Base-by-base conservation (phyloP, 2,888 invertebrate species). In the Lepidocyrtoides sp. region DNA sequence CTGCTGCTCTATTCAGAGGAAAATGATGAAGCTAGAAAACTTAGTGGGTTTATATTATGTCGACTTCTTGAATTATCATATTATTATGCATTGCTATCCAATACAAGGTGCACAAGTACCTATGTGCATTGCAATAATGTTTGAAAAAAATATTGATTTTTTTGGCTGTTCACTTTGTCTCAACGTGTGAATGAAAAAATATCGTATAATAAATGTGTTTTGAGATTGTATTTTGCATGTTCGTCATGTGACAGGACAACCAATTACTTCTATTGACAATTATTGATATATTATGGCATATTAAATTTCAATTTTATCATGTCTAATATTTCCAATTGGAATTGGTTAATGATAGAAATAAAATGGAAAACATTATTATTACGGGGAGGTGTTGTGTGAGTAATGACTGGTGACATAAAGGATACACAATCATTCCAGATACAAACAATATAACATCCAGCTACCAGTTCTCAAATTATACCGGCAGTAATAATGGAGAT, bases 401-500 rank as follows among this genome's bases (percentile, higher is more conserved):
- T 88, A 81, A 88, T 88, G 87, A 88, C 23, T 90, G 84, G 75
- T 66, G 85, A 79, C 79, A 85, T 20, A 23, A 17, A 41, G 23
- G 17, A 14, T 32, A 26, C 7, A 66, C 14, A 3, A 41, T 36
- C 7, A 36, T 36, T 36, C 14, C 12, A 12, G n/a, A 36, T 7
- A 7, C 5, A 69, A 69, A n/a, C 32, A 66, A 66, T 14, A 17
- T 8, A 12, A 60, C 23, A 60, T 2, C 20, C n/a, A 32, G 0
- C 1, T 17, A 2, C 10, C n/a, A 51, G 8, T 1, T 4, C 48
- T 48, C 23, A 14, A 84, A 57, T 57, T 32, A 72, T 72, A 44
- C 10, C 36, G 41, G 23, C 17, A 12, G 23, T 12, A 36, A 79
- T 77, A 77, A 54, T 7, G 82, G 77, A 32, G 75, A 32, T 57